These are phyloP conservation scores for Rhagoletis pomonella DNA, from an alignment of 1,140 invertebrate genomes.

Conservation along the genomic window DNA sequence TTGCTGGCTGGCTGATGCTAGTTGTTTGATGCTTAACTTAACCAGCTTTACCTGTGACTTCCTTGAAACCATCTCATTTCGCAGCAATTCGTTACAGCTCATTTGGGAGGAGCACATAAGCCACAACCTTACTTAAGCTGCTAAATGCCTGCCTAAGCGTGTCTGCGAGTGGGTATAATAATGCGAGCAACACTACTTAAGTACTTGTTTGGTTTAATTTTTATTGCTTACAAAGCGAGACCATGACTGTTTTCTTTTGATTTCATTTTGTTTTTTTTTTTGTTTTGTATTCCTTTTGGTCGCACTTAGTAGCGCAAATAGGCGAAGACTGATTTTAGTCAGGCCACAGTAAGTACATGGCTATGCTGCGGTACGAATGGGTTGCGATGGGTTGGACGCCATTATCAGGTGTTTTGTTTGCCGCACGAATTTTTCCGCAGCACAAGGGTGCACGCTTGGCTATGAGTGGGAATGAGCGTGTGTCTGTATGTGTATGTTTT, in stretches of 20 bases:
- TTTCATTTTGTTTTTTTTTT: neutral
- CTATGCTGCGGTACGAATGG: neutral
- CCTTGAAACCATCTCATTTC: constrained; percentile 50
- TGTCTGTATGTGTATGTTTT: neutral
- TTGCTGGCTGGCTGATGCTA: too few relatives aligned
- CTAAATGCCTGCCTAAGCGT: neutral
- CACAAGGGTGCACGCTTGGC: too few relatives aligned
- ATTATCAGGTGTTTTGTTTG: constrained; percentile 54
- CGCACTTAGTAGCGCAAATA: neutral
- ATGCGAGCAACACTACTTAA: neutral
- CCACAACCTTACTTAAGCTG: neutral
- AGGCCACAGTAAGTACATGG: neutral
- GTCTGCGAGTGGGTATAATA: neutral
- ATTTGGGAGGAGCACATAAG: neutral
- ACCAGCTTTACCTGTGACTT: constrained; percentile 15
- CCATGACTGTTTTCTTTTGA: neutral
- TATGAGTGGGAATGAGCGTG: too few relatives aligned
- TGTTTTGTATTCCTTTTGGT: neutral
- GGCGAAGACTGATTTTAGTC: neutral
- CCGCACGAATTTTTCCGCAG: constrained; percentile 1
- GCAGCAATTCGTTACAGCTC: constrained; percentile 46
- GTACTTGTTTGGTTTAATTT: constrained; percentile 22
- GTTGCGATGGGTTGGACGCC: neutral
- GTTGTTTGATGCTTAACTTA: neutral
- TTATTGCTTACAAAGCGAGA: neutral